Base-by-base conservation (phyloP, 1,140 invertebrate genomes). In the Drosophila tropicalis region DNA sequence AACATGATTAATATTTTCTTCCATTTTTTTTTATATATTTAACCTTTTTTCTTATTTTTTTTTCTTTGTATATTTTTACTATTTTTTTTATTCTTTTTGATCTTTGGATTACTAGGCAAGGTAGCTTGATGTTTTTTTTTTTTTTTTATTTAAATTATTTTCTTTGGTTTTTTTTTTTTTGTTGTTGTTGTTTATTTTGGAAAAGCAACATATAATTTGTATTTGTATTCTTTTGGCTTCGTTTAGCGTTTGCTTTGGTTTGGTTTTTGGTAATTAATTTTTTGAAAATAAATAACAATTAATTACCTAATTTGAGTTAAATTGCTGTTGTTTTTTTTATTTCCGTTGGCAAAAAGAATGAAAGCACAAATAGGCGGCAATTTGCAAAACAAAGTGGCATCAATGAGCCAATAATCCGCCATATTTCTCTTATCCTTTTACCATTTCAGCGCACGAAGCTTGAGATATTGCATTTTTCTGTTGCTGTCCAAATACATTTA, bases 61-160 rank as follows among this genome's bases (percentile, higher is more conserved):
- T 51, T 57, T 62, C 57, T 76, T 76, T 89, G 84, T 89, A 87
- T 86, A 86, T 87, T 87, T 86, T 79, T 71, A 65, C 83, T 86
- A 86, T 70, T 76, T 76, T 83, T 36, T 36, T 36, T 36, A n/a
- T n/a, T 12, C 2, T n/a, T 39, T 86, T 86, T 87, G 80, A 83
- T 86, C 83, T 82, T 86, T 87, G 76, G 80, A 72, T 84, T 77
- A 78, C 84, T 89, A 78, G 76, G 75, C 84, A 83, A 87, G 72
- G 83, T 82, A 86, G 83, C 79, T 86, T 76, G 83, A 79, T 69
- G 41, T 76, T 76, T 32, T 72, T 65, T 34, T 76, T 32, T 72
- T 65, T 34, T 69, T 66, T 79, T 65, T 29, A 25, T 69, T 66
- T 75, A 70, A 72, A 83, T 82, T 76, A 72, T 75, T 72, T 63